Evolutionary conservation across 1,140 invertebrate genomes (phyloP), one percentile per base, ranked within the genome.

Genomic region (Tyrophagus putrescentiae): DNA sequence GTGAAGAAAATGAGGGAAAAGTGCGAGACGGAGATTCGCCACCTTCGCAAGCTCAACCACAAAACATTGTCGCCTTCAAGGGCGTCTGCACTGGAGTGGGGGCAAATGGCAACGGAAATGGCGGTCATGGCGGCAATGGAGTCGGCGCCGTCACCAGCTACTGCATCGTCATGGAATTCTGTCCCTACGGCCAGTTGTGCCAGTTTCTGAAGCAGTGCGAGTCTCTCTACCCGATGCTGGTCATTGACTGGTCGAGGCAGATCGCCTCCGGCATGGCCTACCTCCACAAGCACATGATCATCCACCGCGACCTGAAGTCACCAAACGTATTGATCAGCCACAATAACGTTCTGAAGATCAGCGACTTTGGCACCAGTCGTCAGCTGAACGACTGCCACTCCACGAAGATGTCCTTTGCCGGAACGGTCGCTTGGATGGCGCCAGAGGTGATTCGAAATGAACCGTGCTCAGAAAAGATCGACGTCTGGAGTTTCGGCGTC

Each of bases 81-180:
- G 94, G 91, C 39, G 85, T 95, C 4, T 94, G 89, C 70, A 93
- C 86, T 0, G 83, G 91, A 69, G 25, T n/a, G n/a, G n/a, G n/a
- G n/a, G n/a, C n/a, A n/a, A n/a, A n/a, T n/a, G n/a, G n/a, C n/a
- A n/a, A n/a, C n/a, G n/a, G n/a, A n/a, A n/a, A n/a, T n/a, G n/a
- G n/a, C n/a, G n/a, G n/a, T n/a, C n/a, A n/a, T n/a, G n/a, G n/a
- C n/a, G n/a, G n/a, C n/a, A n/a, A n/a, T n/a, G n/a, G n/a, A n/a
- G n/a, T n/a, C n/a, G n/a, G n/a, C n/a, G 79, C 87, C n/a, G 91
- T 90, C 3, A 85, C 84, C 67, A 85, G 84, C 67, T 95, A 84
- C 70, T 94, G 90, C 72, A 89, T 98, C 66, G 82, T 98, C 18
- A 98, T 98, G 94, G 93, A 98, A 71, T 98, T 82, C 72, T 98